Evolutionary conservation across 2,888 invertebrate genomes (phyloP), one percentile per base, ranked within the genome.

Genomic region (Brachyptera putata): DNA sequence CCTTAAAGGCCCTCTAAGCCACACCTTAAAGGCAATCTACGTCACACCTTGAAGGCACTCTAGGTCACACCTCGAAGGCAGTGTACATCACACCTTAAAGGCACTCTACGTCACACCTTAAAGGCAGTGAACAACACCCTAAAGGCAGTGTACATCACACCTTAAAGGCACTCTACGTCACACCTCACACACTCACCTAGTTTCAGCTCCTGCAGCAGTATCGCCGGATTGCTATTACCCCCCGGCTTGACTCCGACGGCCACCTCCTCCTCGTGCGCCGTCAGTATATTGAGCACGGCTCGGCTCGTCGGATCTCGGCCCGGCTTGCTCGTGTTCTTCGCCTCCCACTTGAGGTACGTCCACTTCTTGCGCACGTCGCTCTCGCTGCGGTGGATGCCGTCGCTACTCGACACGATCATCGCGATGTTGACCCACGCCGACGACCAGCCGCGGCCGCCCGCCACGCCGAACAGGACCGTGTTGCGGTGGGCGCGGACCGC

Each of bases 311-410:
- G 68, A 50, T 69, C 69, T 25, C 69, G 56, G 13, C 67, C 69
- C 2, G 69, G 69, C 56, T 69, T 69, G 62, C 67, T 68, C 21
- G 69, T 69, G 63, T 69, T 69, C 60, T 69, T 69, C 26, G 69
- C 69, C 61, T 69, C 69, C 69, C 69, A 69, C 57, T 69, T 69
- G 43, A 69, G 66, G 60, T 69, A 69, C 25, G 69, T 69, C 69
- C 69, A 69, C 56, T 69, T 69, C 63, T 69, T 69, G 11, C 69
- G 61, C 18, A 69, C 69, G 59, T 69, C 69, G 13, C 67, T 65
- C 58, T 69, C 69, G 30, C 66, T 67, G 25, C 69, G 61, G 18
- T 65, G 64, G 53, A 69, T 68, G 11, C 68, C 68, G 24, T 69
- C 68, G 30, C 67, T 68, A 18, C 66, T 65, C 7, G 68, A 66